These are phyloP conservation scores for Cantharis flavilabris DNA, from an alignment of 2,888 invertebrate species.

Conservation along the genomic window DNA sequence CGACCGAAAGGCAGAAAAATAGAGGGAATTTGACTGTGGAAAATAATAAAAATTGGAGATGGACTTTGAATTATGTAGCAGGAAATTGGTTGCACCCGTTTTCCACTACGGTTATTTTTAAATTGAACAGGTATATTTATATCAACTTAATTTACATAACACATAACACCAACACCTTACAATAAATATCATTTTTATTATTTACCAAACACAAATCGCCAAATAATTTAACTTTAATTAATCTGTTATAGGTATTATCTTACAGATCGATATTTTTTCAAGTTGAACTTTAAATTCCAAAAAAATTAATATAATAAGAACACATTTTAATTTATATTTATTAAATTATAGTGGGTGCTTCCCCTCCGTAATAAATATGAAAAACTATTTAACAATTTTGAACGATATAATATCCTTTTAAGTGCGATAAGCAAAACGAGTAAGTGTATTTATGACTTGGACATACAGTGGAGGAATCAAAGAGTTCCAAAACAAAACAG, in stretches of 20 bases:
- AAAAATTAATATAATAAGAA: neutral
- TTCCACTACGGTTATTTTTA: conserved; percentile 40
- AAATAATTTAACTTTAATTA: neutral
- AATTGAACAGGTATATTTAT: conserved; percentile 2
- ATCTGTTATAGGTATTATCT: neutral
- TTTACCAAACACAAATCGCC: neutral
- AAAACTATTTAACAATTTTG: neutral
- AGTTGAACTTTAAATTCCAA: neutral
- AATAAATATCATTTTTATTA: neutral
- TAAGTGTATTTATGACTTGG: neutral
- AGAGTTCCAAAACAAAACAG: conserved; percentile 32
- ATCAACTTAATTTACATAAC: neutral
- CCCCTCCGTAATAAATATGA: neutral
- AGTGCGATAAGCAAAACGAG: neutral
- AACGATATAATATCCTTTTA: neutral
- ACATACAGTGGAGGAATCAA: conserved; percentile 36
- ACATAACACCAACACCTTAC: neutral
- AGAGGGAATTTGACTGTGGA: conserved; percentile 58
- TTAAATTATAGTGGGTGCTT: neutral
- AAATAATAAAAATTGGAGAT: conserved; percentile 59
- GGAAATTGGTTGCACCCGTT: conserved; percentile 42
- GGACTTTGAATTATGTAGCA: conserved; percentile 59
- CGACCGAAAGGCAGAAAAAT: conserved; percentile 58
- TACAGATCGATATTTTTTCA: neutral
- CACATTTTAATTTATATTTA: neutral